Evolutionary conservation across 1,140 invertebrate species (phyloP).

Genomic region (Drosophila yakuba): DNA sequence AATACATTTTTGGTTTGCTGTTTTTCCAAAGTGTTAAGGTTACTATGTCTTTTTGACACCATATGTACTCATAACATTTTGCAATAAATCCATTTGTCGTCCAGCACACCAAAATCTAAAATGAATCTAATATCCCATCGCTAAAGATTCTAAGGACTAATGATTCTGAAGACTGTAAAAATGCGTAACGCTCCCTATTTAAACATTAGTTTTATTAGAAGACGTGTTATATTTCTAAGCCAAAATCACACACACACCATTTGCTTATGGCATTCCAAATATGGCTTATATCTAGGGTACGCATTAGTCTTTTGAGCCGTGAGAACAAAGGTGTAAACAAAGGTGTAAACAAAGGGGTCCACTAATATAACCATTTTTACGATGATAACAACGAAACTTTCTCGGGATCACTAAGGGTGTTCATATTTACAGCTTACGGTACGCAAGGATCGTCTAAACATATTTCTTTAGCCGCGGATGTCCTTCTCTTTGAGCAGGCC

Average conservation of each 20-base stretch:
- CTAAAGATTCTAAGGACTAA: not conserved
- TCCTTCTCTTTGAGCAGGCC: constrained; percentile 55
- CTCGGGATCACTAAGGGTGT: constrained; percentile 45
- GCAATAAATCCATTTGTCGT: too few relatives aligned
- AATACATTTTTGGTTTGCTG: too few relatives aligned
- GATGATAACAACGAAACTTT: constrained; percentile 43
- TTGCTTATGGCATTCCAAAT: not conserved
- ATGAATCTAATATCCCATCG: not conserved
- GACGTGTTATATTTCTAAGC: not conserved
- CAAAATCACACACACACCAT: constrained; percentile 10
- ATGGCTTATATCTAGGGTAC: constrained; percentile 28
- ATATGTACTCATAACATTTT: too few relatives aligned
- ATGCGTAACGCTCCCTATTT: too few relatives aligned
- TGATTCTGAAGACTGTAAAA: too few relatives aligned
- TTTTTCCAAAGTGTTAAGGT: too few relatives aligned
- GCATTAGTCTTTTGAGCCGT: constrained; percentile 45
- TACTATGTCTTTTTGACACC: too few relatives aligned
- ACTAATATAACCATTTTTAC: constrained; percentile 21
- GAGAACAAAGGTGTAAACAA: constrained; percentile 13
- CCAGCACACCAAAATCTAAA: not conserved
- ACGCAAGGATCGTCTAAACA: constrained; percentile 36
- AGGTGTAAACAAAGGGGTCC: constrained; percentile 28
- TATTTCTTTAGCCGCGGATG: constrained; percentile 17
- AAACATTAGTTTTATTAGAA: too few relatives aligned
- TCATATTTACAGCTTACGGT: constrained; percentile 63